Percentiles rank a stretch among this genome's conserved stretches.
These are phyloP conservation scores for Drosophila fuyamai DNA, from an alignment of 1,140 invertebrate species.

Conservation along the genomic window DNA sequence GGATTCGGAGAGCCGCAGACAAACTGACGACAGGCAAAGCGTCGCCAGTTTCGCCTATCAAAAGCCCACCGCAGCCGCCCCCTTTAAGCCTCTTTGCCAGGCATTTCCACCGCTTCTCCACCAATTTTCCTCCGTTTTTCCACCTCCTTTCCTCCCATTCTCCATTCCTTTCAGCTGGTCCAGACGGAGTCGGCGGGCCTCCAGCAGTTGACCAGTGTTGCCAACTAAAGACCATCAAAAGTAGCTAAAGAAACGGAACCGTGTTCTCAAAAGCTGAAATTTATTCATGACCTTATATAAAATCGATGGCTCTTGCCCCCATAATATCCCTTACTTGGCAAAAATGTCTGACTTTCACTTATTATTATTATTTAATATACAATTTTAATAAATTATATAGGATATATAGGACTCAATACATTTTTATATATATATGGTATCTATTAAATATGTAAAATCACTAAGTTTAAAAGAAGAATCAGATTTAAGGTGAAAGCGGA, in stretches of 20 bases:
- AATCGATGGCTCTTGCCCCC: too few relatives aligned
- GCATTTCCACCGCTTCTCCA: not conserved
- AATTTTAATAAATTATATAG: too few relatives aligned
- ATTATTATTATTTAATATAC: too few relatives aligned
- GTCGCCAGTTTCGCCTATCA: slow-evolving; percentile 39
- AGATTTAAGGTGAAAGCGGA: too few relatives aligned
- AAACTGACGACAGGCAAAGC: slow-evolving; percentile 49
- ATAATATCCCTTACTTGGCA: too few relatives aligned
- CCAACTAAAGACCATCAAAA: not conserved
- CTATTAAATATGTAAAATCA: too few relatives aligned
- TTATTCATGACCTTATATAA: too few relatives aligned
- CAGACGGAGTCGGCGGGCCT: slow-evolving; percentile 3
- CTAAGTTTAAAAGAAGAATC: too few relatives aligned
- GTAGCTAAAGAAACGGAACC: too few relatives aligned
- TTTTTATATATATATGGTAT: too few relatives aligned
- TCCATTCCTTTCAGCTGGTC: not conserved
- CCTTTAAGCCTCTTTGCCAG: not conserved
- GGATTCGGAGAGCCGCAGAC: slow-evolving; percentile 43
- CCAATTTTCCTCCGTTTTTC: not conserved
- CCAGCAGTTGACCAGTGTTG: slow-evolving; percentile 4
- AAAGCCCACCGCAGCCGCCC: not conserved
- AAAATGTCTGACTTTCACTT: not conserved
- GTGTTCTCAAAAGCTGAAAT: too few relatives aligned
- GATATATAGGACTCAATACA: too few relatives aligned
- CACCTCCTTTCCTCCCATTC: not conserved